Percentiles rank a stretch among this genome's conserved stretches.
Evolutionary conservation across 2,113 vertebrate species (phyloP).

Genomic region (Dendropsophus ebraccatus): DNA sequence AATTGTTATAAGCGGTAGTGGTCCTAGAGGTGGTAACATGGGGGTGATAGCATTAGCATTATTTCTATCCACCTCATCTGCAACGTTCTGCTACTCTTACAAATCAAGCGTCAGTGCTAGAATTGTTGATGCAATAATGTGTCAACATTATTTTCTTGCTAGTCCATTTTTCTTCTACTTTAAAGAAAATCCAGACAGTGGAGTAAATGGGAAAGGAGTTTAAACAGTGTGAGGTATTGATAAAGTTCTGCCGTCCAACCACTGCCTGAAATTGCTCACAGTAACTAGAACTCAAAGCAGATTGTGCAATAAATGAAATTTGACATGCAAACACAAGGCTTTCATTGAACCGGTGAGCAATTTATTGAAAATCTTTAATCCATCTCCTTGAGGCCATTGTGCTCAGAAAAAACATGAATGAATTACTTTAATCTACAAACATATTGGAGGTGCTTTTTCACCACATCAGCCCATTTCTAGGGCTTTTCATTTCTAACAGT

Average conservation of each 20-base stretch:
- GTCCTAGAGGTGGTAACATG: not conserved
- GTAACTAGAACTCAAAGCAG: slow-evolving; percentile 51
- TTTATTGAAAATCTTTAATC: slow-evolving; percentile 58
- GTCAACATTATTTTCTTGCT: slow-evolving; percentile 7
- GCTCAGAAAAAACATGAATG: slow-evolving; percentile 33
- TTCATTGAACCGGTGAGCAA: slow-evolving; percentile 57
- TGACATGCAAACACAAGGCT: slow-evolving; percentile 53
- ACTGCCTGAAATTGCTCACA: slow-evolving; percentile 51
- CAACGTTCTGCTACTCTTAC: not conserved
- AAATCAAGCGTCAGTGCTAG: not conserved
- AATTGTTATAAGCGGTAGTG: not conserved
- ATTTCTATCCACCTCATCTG: not conserved
- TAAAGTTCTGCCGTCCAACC: slow-evolving; percentile 51
- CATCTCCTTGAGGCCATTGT: slow-evolving; percentile 39
- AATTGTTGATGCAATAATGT: slow-evolving; percentile 32
- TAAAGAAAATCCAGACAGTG: slow-evolving; percentile 36
- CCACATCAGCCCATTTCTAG: not conserved
- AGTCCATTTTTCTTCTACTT: slow-evolving; percentile 9
- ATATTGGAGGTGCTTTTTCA: slow-evolving; percentile 18
- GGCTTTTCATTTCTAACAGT: not conserved
- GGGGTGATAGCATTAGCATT: not conserved
- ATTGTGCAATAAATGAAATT: slow-evolving; percentile 59
- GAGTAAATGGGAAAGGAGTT: slow-evolving; percentile 42
- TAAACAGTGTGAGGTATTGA: slow-evolving; percentile 47
- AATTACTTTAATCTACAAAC: slow-evolving; percentile 54